Conservation (phyloP, 1,140 invertebrate genomes). For the Bombus polaris region DNA sequence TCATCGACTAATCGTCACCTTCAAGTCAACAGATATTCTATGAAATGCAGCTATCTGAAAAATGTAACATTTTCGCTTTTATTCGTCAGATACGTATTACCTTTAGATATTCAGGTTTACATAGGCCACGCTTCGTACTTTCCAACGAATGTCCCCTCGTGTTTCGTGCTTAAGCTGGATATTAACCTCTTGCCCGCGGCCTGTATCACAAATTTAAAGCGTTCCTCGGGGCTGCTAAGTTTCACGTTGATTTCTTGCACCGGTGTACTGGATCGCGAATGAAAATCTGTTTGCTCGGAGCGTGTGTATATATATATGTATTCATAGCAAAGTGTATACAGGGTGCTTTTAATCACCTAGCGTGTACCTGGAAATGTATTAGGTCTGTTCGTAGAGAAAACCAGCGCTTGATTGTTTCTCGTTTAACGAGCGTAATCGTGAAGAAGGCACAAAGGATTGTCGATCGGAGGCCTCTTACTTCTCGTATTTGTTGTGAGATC, state of each 20-base stretch:
- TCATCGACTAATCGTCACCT: no score
- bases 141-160: no score
- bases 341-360: background rate
- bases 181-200: slow-evolving; percentile 5
- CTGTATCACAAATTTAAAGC: slow-evolving; percentile 9
- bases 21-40: no score
- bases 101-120: background rate
- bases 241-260: slow-evolving; percentile 7
- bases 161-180: background rate
- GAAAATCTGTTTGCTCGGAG: background rate
- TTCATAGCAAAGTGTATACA: no score
- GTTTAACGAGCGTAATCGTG: background rate
- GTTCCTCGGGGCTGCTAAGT: background rate
- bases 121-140: background rate
- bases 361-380: background rate
- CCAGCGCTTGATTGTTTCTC: background rate
- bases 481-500: background rate
- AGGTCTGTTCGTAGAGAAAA: slow-evolving; percentile 20
- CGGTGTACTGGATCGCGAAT: background rate
- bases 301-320: no score
- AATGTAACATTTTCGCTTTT: background rate
- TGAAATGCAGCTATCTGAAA: background rate
- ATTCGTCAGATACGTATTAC: no score
- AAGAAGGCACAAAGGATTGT: background rate
- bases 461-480: background rate